Evolutionary conservation across 2,113 vertebrate genomes (phyloP), one percentile per base, ranked within the genome.

Genomic region (Diadophis punctatus): DNA sequence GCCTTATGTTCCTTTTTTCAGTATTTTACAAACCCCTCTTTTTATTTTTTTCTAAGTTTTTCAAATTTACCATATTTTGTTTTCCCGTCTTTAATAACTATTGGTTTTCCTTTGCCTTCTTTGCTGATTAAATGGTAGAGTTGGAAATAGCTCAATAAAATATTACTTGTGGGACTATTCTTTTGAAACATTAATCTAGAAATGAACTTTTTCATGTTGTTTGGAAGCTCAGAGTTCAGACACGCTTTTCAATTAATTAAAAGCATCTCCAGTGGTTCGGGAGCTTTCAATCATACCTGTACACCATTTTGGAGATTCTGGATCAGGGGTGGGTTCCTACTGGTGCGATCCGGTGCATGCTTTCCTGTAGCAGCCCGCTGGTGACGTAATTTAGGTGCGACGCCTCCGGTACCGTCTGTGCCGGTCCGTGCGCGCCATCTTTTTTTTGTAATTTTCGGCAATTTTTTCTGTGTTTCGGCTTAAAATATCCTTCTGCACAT

Each of bases 11-110:
- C 80, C 68, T 94, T 39, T 90, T 93, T 93, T 85, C 56, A 25
- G 20, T 80, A 25, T 74, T 39, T 51, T 92, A 94, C 8, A 90
- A 86, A 8, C 14, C 30, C 4, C 4, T 91, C 6, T 6, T 60
- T 90, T 39, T 22, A 80, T 80, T 80, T 80, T 85, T 90, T 90
- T n/a, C 46, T 16, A 43, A 27, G 92, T 16, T 90, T 95, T 9
- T 49, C 23, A 34, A 51, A 48, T 60, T 92, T 91, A 48, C 27
- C 48, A 14, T 74, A 90, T 87, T 43, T 68, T 52, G 46, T 14
- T 39, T 52, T n/a, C 1, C 25, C 20, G 14, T 12, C 25, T 4
- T n/a, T 74, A 74, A 74, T 74, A 39, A 20, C 68, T 74, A 74
- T 74, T 74, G 16, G n/a, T 20, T 74, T 74, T 2, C 34, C 68